These are phyloP conservation scores for Lepisosteus osseus DNA, from an alignment of 2,113 vertebrate genomes.

Conservation along the genomic window DNA sequence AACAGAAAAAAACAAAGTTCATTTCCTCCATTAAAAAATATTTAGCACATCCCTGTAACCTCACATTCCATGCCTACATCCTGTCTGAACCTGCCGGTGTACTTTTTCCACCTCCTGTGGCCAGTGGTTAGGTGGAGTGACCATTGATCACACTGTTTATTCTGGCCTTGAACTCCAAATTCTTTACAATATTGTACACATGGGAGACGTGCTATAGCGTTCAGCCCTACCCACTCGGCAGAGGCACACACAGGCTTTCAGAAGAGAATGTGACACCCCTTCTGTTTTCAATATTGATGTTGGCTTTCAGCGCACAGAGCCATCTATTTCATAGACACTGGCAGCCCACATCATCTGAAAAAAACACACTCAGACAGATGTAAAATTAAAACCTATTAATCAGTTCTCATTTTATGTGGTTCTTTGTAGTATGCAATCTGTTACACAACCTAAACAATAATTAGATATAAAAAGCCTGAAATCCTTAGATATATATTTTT, in stretches of 20 bases:
- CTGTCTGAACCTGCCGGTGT: neutral
- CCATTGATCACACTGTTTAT: constrained; percentile 12
- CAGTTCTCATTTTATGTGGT: constrained; percentile 30
- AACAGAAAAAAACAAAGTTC: no score
- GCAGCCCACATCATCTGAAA: constrained; percentile 20
- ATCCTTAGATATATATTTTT: no score
- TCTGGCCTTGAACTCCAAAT: constrained; percentile 30
- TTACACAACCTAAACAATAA: neutral
- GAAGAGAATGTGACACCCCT: neutral
- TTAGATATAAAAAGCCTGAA: neutral
- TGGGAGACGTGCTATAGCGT: constrained; percentile 14
- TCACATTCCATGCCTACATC: neutral
- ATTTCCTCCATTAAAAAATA: no score
- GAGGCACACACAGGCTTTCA: constrained; percentile 44
- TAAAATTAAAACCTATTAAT: constrained; percentile 28
- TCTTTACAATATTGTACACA: constrained; percentile 35
- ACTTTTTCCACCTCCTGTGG: constrained; percentile 30
- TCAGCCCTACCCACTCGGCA: constrained; percentile 24
- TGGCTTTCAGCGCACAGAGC: neutral
- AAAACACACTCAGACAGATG: constrained; percentile 5
- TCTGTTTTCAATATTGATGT: constrained; percentile 17
- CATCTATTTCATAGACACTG: constrained; percentile 21
- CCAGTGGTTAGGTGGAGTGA: constrained; percentile 4
- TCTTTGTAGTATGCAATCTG: neutral
- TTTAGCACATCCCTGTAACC: neutral